These are phyloP conservation scores for Discoglossus pictus DNA, from an alignment of 2,797 vertebrate genomes.

Conservation along the genomic window DNA sequence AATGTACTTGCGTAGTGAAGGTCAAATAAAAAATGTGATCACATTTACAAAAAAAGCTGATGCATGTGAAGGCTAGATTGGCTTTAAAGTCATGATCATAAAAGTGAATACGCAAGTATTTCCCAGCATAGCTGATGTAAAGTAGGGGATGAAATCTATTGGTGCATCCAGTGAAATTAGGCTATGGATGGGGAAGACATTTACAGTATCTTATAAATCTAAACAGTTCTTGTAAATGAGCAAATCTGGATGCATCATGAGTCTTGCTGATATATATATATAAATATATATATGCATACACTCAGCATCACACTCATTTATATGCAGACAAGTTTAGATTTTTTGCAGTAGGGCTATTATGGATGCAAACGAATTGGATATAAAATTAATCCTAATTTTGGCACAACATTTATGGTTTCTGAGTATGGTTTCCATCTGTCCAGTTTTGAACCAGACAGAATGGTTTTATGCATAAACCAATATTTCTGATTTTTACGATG, in stretches of 20 bases:
- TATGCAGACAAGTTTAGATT: too few species aligned
- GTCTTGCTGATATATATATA: slow-evolving; percentile 3
- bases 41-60: slow-evolving; percentile 47
- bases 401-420: too few species aligned
- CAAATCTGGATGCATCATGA: slow-evolving; percentile 3
- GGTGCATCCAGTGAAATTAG: slow-evolving; percentile 29
- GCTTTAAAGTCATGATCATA: slow-evolving; percentile 44
- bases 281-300: too few species aligned
- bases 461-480: too few species aligned
- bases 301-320: too few species aligned
- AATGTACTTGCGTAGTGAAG: slow-evolving; percentile 35
- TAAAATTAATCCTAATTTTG: too few species aligned
- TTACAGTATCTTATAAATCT: slow-evolving; percentile 26
- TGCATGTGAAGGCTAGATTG: slow-evolving; percentile 42
- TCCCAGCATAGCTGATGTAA: slow-evolving; percentile 41
- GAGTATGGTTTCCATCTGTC: too few species aligned
- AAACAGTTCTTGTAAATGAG: slow-evolving; percentile 40
- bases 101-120: slow-evolving; percentile 39
- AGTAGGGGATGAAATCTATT: slow-evolving; percentile 37
- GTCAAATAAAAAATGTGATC: slow-evolving; percentile 44
- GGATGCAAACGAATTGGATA: too few species aligned
- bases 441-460: too few species aligned
- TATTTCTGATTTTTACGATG: too few species aligned
- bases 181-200: slow-evolving; percentile 13
- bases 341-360: too few species aligned